Evolutionary conservation across 1,140 invertebrate species (phyloP).

Genomic region (Monomorium pharaonis): DNA sequence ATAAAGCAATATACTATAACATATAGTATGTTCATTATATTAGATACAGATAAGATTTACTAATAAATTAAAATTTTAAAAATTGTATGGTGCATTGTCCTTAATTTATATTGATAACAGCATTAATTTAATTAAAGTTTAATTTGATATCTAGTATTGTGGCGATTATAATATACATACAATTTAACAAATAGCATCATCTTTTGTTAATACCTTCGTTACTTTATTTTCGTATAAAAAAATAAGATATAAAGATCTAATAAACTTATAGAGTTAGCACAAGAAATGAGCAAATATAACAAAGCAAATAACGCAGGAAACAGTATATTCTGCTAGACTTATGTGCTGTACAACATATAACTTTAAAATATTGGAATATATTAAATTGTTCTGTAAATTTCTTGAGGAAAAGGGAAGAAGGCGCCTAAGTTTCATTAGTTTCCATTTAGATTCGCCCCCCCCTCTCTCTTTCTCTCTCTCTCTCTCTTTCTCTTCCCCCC

Average conservation of each 20-base stretch:
- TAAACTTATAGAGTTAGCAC: background rate
- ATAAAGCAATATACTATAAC: background rate
- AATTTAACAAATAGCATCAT: background rate
- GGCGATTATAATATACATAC: background rate
- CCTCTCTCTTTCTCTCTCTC: too few species aligned
- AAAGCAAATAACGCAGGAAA: background rate
- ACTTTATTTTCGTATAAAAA: background rate
- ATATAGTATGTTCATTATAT: too few species aligned
- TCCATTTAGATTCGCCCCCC: background rate
- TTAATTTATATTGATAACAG: background rate
- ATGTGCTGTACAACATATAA: background rate
- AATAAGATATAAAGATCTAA: background rate
- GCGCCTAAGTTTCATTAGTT: slow-evolving; percentile 41
- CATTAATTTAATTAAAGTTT: background rate
- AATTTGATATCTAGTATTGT: background rate
- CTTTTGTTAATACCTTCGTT: background rate
- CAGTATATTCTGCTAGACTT: background rate
- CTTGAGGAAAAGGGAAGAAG: background rate
- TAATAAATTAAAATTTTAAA: background rate
- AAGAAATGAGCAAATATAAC: background rate
- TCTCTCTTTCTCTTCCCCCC: background rate
- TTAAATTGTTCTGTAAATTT: slow-evolving; percentile 26
- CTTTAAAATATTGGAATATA: background rate
- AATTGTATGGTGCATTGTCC: background rate
- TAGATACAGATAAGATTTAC: too few species aligned